Conservation (phyloP, 2,113 vertebrate genomes). For the Mungos mungo region DNA sequence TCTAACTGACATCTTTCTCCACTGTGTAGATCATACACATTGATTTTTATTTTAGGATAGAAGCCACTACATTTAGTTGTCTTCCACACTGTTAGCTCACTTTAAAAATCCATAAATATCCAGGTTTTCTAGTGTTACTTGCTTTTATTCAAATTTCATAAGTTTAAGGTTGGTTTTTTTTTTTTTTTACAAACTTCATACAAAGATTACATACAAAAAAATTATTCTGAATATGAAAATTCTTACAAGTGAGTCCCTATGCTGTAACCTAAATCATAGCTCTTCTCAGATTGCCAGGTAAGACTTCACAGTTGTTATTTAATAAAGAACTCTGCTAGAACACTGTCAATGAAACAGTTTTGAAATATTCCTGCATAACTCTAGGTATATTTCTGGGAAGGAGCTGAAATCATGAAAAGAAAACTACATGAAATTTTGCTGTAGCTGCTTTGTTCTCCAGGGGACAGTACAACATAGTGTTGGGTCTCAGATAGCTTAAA, state of each 20-base stretch:
- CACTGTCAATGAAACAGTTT: not conserved
- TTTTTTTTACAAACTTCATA: not conserved
- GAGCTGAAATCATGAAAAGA: constrained; percentile 51
- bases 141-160: not conserved
- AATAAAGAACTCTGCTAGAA: constrained; percentile 42
- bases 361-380: constrained; percentile 54
- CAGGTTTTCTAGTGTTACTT: not conserved
- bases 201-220: not conserved
- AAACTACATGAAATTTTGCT: constrained; percentile 60
- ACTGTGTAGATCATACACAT: not conserved
- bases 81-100: not conserved
- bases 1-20: not conserved
- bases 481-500: constrained; percentile 48
- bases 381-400: constrained; percentile 42
- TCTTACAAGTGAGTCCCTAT: not conserved
- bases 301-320: constrained; percentile 36
- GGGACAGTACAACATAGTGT: not conserved
- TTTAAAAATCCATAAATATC: not conserved
- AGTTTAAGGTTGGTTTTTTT: not conserved
- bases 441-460: constrained; percentile 44
- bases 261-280: not conserved
- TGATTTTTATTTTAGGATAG: not conserved
- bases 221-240: not conserved
- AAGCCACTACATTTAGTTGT: not conserved
- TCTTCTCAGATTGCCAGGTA: not conserved